A percentile compares a stretch with the other conserved stretches of the same genome.
These are phyloP conservation scores for Thymelicus lineola DNA, from an alignment of 2,888 invertebrate species.

Conservation along the genomic window DNA sequence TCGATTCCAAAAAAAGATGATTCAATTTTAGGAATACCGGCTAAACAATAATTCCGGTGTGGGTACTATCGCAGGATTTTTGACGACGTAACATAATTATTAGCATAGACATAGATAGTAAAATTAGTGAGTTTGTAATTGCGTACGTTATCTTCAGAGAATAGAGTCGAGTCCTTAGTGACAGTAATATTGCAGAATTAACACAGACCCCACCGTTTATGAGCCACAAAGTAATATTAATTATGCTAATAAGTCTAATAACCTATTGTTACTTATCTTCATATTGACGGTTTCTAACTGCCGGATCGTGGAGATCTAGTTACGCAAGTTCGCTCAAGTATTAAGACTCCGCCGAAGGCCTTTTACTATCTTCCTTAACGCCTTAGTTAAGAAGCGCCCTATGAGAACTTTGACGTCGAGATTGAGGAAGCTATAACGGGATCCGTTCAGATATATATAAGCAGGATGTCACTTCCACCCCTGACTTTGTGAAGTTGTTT, in stretches of 20 bases:
- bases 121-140: too few relatives aligned
- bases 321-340: constrained; percentile 80
- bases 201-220: constrained; percentile 24
- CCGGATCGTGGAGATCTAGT: constrained; percentile 76
- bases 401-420: constrained; percentile 84
- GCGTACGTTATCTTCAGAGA: neutral
- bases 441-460: constrained; percentile 82
- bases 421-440: constrained; percentile 84
- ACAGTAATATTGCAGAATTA: constrained; percentile 22
- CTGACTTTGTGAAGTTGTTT: constrained; percentile 80
- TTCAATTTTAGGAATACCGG: too few relatives aligned
- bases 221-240: constrained; percentile 57
- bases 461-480: constrained; percentile 82
- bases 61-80: too few relatives aligned
- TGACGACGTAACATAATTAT: too few relatives aligned
- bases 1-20: too few relatives aligned
- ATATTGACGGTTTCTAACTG: constrained; percentile 63
- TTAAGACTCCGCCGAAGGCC: constrained; percentile 81
- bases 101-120: too few relatives aligned
- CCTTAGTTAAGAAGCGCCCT: constrained; percentile 84
- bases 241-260: constrained; percentile 80
- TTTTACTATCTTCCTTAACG: constrained; percentile 83
- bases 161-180: neutral
- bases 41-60: too few relatives aligned
- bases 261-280: constrained; percentile 76